Base-by-base conservation (phyloP, 2,888 invertebrate genomes). In the Diploptera punctata region DNA sequence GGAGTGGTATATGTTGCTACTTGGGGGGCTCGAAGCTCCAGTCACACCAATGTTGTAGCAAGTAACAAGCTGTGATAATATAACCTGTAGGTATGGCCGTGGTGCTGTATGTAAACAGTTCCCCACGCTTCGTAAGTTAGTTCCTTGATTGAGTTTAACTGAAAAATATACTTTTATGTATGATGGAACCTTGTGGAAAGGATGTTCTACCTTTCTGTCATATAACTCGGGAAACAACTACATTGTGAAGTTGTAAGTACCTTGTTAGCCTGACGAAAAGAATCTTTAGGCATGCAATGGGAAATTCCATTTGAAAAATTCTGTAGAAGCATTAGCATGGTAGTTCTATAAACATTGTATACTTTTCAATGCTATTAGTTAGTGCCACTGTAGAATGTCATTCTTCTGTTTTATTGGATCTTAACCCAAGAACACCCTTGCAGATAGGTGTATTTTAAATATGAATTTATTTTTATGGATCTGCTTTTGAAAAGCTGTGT, bases 251-350 rank as follows among this genome's bases (percentile, higher is more conserved):
- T 68, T 68, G 68, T 68, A 71, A 71, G 65, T 71, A 52, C 60
- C 71, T 52, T 67, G 73, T 73, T 69, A 70, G 47, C 72, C 38
- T 70, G 57, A 44, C 16, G 24, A 49, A 44, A 38, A 70, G 13
- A 70, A 44, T 69, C 33, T 70, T 60, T 70, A 52, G 62, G 73
- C 73, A 73, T 73, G 73, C 73, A 54, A 44, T 70, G 73, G 68
- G 68, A 68, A 52, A 71, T 71, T 67, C 52, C 52, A 67, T 68
- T 52, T 68, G 31, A 60, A 21, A 31, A 54, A 67, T 49, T 54
- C 62, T 68, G 70, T 74, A 74, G 74, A 47, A 71, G 47, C 62
- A 73, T 73, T n/a, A 73, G 75, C 75, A 75, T 75, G 75, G 75
- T 75, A 73, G 73, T 65, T 31, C 67, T 70, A 73, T 68, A 60